Evolutionary conservation across 2,888 invertebrate genomes (phyloP).

Genomic region (Volucella zonaria): DNA sequence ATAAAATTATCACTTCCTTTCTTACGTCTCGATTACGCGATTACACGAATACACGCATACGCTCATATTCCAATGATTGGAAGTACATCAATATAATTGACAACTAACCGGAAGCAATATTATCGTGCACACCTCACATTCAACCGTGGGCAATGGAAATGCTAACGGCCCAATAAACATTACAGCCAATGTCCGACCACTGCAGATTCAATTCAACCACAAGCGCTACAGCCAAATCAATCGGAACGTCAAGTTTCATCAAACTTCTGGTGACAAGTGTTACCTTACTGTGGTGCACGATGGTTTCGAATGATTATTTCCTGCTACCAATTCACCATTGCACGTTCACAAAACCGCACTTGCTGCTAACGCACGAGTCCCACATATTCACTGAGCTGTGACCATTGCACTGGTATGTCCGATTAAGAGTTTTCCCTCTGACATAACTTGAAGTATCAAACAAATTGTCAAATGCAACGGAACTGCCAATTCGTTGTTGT

Average conservation of each 20-base stretch:
- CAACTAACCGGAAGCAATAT: constrained; percentile 61
- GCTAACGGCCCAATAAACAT: constrained; percentile 43
- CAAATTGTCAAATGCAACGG: neutral
- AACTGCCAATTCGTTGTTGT: neutral
- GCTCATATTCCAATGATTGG: constrained; percentile 50
- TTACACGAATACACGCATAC: constrained; percentile 18
- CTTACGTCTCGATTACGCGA: constrained; percentile 55
- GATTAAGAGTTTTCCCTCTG: neutral
- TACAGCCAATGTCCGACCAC: neutral
- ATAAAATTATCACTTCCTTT: constrained; percentile 66
- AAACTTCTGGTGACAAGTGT: constrained; percentile 53
- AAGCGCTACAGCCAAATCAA: constrained; percentile 55
- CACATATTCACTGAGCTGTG: constrained; percentile 7
- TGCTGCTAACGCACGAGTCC: neutral
- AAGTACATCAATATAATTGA: constrained; percentile 66
- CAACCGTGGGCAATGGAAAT: constrained; percentile 27
- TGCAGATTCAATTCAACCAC: constrained; percentile 42
- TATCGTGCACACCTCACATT: constrained; percentile 39
- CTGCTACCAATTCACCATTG: constrained; percentile 33
- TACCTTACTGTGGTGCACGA: constrained; percentile 22
- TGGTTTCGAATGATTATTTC: constrained; percentile 37
- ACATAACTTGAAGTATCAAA: constrained; percentile 10
- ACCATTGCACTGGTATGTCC: constrained; percentile 12
- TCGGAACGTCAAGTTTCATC: constrained; percentile 62
- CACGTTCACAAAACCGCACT: constrained; percentile 14